Conservation (phyloP, 2,888 invertebrate species). For the Dryobotodes eremita region DNA sequence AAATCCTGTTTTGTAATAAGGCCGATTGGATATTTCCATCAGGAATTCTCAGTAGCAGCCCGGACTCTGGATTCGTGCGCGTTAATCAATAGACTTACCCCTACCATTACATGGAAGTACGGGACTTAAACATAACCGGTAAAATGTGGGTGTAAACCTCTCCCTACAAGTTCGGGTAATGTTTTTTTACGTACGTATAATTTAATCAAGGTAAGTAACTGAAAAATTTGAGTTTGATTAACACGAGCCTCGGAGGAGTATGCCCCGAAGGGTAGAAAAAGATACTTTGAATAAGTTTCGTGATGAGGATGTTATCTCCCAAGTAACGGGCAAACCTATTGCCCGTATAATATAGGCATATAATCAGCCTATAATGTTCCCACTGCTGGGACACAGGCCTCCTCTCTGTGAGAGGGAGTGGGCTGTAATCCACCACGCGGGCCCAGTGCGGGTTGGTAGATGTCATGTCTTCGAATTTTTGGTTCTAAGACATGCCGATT, state of each 20-base stretch:
- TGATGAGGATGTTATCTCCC: neutral
- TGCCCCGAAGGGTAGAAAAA: neutral
- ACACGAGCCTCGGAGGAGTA: neutral
- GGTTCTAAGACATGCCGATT: no score
- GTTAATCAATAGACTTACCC: neutral
- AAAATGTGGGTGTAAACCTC: neutral
- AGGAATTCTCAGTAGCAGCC: neutral
- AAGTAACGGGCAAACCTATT: neutral
- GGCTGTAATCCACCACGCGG: no score
- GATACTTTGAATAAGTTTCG: conserved; percentile 3
- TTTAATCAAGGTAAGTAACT: conserved; percentile 9
- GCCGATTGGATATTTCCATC: neutral
- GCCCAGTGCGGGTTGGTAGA: no score
- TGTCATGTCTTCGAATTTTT: no score
- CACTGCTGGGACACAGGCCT: no score
- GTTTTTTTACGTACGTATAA: neutral
- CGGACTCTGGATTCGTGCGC: neutral
- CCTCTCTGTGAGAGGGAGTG: no score
- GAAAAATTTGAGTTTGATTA: conserved; percentile 2
- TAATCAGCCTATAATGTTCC: no score
- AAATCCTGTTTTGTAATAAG: neutral
- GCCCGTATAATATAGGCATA: no score
- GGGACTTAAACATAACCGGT: neutral
- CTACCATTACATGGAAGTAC: neutral
- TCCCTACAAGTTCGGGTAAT: neutral